Evolutionary conservation across 2,113 vertebrate species (phyloP).

Genomic region (Thomomys bottae): DNA sequence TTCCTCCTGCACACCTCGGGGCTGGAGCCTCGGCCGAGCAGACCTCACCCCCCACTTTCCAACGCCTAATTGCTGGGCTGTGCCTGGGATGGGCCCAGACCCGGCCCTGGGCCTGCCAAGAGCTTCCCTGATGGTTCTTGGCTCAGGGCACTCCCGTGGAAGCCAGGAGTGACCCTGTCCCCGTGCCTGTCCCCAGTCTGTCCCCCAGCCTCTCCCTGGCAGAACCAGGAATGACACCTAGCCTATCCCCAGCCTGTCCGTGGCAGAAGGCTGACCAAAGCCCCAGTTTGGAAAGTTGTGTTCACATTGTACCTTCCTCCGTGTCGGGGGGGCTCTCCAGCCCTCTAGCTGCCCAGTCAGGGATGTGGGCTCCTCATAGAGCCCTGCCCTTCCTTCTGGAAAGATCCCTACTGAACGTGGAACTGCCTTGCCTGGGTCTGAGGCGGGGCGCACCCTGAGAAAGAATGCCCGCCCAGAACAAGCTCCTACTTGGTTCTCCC

Average conservation of each 20-base stretch:
- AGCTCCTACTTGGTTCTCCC: conserved; percentile 36
- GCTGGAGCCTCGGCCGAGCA: neutral
- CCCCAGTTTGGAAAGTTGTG: conserved; percentile 58
- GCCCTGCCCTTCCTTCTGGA: conserved; percentile 57
- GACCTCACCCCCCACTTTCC: conserved; percentile 21
- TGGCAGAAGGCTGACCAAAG: conserved; percentile 75
- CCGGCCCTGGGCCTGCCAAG: conserved; percentile 4
- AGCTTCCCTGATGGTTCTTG: neutral
- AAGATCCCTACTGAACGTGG: conserved; percentile 64
- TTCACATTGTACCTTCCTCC: conserved; percentile 37
- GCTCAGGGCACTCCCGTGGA: conserved; percentile 64
- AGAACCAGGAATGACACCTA: conserved; percentile 40
- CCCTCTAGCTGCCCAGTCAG: neutral
- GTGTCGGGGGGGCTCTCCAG: neutral
- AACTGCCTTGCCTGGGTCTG: conserved; percentile 63
- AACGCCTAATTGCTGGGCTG: conserved; percentile 38
- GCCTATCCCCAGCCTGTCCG: conserved; percentile 29
- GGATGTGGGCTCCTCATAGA: rapidly evolving
- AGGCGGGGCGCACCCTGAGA: conserved; percentile 68
- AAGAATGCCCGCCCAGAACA: conserved; percentile 64
- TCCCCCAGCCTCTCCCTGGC: no score
- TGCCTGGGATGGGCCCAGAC: conserved; percentile 24
- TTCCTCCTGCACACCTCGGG: conserved; percentile 24
- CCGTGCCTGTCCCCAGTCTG: conserved; percentile 51
- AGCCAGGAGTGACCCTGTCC: conserved; percentile 60